Conservation (phyloP, 1,140 invertebrate genomes). For the Drosophila repleta region DNA sequence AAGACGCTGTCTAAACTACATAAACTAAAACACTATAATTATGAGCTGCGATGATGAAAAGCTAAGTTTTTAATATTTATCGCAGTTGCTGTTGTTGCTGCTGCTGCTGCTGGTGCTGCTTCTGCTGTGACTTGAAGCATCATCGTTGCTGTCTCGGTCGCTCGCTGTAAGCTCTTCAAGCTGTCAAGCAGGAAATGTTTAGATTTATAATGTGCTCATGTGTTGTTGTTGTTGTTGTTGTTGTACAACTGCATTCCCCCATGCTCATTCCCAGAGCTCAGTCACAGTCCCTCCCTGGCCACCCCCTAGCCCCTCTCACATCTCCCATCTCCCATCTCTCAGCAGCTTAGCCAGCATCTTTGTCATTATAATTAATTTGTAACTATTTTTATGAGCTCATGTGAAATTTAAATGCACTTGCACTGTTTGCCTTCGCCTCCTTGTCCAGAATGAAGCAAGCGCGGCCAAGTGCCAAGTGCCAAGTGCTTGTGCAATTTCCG, state of each 20-base stretch:
- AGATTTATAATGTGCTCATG: constrained; percentile 73
- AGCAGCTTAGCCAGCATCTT: constrained; percentile 38
- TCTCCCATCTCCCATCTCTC: not conserved
- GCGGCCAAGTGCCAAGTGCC: constrained; percentile 56
- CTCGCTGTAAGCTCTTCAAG: constrained; percentile 68
- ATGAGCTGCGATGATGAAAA: constrained; percentile 59
- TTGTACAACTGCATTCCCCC: constrained; percentile 40
- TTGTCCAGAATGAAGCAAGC: constrained; percentile 28
- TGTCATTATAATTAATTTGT: constrained; percentile 82
- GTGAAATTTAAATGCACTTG: constrained; percentile 74
- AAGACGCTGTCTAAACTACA: constrained; percentile 63
- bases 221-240: constrained; percentile 29
- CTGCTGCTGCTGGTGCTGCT: constrained; percentile 44
- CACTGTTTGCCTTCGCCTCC: constrained; percentile 22
- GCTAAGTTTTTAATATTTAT: constrained; percentile 56
- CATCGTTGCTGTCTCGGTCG: constrained; percentile 66
- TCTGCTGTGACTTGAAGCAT: constrained; percentile 73
- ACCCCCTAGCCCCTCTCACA: not conserved
- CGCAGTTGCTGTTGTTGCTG: constrained; percentile 48
- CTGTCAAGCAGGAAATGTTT: constrained; percentile 82
- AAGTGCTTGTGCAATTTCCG: constrained; percentile 81
- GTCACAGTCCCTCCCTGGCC: not conserved
- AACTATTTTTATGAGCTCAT: constrained; percentile 82
- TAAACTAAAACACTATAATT: constrained; percentile 78
- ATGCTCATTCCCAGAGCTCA: not conserved